These are phyloP conservation scores for Malurus splendens DNA, from an alignment of 2,797 vertebrate species.

Conservation along the genomic window DNA sequence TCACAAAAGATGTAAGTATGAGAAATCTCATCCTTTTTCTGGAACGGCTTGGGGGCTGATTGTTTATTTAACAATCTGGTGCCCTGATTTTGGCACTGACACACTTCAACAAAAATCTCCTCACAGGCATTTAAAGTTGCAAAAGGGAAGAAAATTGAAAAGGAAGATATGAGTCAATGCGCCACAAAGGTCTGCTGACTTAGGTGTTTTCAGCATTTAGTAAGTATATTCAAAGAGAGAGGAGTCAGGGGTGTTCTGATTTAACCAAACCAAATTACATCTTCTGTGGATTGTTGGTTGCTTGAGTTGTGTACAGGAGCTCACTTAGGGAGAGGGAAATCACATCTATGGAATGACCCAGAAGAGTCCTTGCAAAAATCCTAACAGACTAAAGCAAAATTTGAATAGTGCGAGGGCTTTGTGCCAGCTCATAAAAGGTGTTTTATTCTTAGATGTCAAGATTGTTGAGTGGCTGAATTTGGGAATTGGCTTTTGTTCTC, in stretches of 20 bases:
- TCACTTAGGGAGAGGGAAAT: background rate
- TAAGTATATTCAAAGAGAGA: background rate
- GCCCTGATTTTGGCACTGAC: constrained; percentile 29
- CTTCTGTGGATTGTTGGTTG: background rate
- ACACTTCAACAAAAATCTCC: background rate
- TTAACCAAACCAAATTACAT: background rate
- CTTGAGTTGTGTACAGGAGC: background rate
- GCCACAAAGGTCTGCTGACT: background rate
- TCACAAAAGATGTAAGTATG: background rate
- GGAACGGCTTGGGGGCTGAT: background rate
- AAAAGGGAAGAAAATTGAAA: background rate
- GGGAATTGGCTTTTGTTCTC: background rate
- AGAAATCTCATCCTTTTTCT: constrained; percentile 27
- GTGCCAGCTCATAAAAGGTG: background rate
- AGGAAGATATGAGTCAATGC: background rate
- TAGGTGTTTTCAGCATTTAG: background rate
- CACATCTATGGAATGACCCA: background rate
- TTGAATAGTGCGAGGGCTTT: background rate
- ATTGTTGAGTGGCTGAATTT: background rate
- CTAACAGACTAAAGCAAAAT: background rate
- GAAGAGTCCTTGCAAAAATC: background rate
- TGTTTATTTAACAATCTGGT: constrained; percentile 44
- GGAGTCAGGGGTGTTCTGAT: background rate
- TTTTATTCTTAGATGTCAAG: background rate
- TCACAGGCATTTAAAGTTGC: background rate